These are phyloP conservation scores for Aspiorhynchus laticeps DNA, from an alignment of 2,113 vertebrate species.

Conservation along the genomic window DNA sequence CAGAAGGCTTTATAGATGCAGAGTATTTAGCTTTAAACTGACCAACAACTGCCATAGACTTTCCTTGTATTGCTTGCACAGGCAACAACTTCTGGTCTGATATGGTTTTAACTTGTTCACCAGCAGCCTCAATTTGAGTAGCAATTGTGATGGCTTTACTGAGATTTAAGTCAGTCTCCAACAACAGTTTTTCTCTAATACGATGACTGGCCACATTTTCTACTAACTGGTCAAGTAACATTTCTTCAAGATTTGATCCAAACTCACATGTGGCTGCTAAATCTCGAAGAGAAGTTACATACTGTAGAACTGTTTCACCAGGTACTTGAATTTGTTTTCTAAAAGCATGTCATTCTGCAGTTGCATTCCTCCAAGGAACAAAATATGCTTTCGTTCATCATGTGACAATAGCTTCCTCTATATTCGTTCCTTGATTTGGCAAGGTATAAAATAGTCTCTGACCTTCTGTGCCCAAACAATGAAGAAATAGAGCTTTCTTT, in stretches of 20 bases:
- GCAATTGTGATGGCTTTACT: not conserved
- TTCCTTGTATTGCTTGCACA: constrained; percentile 3
- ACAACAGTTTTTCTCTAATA: not conserved
- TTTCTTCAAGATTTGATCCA: not conserved
- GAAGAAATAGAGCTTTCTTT: too few relatives aligned
- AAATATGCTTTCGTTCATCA: too few relatives aligned
- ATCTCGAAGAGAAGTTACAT: not conserved
- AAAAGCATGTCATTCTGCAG: too few relatives aligned
- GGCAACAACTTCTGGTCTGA: not conserved
- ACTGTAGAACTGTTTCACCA: not conserved
- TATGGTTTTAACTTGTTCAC: not conserved
- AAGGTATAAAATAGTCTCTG: too few relatives aligned
- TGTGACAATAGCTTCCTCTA: too few relatives aligned
- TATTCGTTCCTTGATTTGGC: too few relatives aligned
- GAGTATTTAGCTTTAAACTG: not conserved
- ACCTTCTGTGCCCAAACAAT: too few relatives aligned
- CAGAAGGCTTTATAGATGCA: too few relatives aligned
- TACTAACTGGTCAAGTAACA: not conserved
- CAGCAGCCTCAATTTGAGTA: not conserved
- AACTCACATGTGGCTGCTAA: not conserved
- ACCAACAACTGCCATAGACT: not conserved
- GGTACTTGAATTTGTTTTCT: not conserved
- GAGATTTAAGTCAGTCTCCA: constrained; percentile 13
- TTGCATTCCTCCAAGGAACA: too few relatives aligned
- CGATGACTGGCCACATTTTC: not conserved